phyloP scores from a whole-genome alignment of 2,888 invertebrate species.

The Harpagoxenus sublaevis region DNA sequence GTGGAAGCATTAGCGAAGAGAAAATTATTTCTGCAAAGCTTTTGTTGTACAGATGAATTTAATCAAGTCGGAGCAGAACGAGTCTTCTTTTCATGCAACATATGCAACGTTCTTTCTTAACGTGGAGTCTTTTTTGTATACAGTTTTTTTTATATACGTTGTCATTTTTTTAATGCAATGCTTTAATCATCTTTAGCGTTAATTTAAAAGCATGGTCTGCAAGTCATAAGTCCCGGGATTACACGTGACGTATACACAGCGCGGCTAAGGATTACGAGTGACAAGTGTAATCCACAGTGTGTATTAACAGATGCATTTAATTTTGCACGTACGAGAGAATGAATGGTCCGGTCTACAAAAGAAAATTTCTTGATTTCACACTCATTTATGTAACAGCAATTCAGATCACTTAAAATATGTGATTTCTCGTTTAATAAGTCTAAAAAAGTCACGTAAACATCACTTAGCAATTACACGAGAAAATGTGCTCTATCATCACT shows the following conservation, averaged over 20 bases:
- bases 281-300: constrained; percentile 33
- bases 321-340: not conserved
- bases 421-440: not conserved
- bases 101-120: not conserved
- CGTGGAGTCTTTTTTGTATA: too few relatives aligned
- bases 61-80: not conserved
- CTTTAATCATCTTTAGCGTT: constrained; percentile 16
- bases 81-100: not conserved
- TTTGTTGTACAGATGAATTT: constrained; percentile 17
- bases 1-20: not conserved
- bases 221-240: constrained; percentile 28
- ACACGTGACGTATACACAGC: constrained; percentile 3
- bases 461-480: not conserved
- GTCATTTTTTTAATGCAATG: not conserved
- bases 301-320: constrained; percentile 44
- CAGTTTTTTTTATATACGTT: not conserved
- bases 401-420: not conserved
- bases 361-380: constrained; percentile 20
- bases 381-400: not conserved
- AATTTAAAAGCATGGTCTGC: constrained; percentile 33
- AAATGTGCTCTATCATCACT: not conserved
- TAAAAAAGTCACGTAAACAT: constrained; percentile 18
- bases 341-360: not conserved
- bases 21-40: constrained; percentile 14
- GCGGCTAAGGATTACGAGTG: constrained; percentile 26